These are phyloP conservation scores for Lepilemur septentrionalis DNA, from an alignment of 2,797 vertebrate species.

Conservation along the genomic window DNA sequence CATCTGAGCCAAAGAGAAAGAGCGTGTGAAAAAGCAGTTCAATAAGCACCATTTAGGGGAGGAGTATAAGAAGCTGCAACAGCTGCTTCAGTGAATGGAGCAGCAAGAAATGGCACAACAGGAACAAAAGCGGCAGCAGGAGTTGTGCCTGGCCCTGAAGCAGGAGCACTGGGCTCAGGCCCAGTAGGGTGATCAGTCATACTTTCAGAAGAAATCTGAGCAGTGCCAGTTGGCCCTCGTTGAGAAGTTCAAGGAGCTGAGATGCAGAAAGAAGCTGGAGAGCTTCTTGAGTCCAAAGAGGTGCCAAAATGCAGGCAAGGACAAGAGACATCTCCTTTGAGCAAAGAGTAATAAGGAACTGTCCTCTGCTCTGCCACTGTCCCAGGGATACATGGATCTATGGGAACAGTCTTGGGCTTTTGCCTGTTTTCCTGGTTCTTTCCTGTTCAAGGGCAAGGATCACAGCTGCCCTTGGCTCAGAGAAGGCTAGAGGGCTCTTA, in stretches of 20 bases:
- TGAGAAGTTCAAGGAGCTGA: conserved; percentile 92
- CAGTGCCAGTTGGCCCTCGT: conserved; percentile 91
- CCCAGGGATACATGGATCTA: neutral
- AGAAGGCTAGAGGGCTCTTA: neutral
- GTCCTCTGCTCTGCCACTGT: neutral
- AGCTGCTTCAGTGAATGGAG: conserved; percentile 91
- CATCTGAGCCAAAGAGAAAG: conserved; percentile 88
- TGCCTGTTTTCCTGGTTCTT: neutral
- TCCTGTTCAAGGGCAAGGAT: neutral
- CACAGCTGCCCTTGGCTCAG: neutral
- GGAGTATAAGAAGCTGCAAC: conserved; percentile 87
- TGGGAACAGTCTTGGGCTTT: neutral
- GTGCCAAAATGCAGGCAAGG: conserved; percentile 94
- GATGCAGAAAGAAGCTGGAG: conserved; percentile 93
- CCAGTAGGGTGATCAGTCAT: conserved; percentile 89
- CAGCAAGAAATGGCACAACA: conserved; percentile 91
- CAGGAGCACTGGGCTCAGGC: conserved; percentile 88
- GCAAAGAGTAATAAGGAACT: conserved; percentile 72
- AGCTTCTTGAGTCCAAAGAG: conserved; percentile 95
- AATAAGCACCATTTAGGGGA: conserved; percentile 82
- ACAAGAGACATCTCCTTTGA: conserved; percentile 89
- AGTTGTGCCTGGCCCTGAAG: conserved; percentile 90
- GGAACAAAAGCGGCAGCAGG: conserved; percentile 84
- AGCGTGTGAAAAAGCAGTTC: conserved; percentile 90
- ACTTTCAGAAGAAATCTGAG: conserved; percentile 94